Conservation (phyloP, 2,888 invertebrate species). For the Proisotoma minuta region DNA sequence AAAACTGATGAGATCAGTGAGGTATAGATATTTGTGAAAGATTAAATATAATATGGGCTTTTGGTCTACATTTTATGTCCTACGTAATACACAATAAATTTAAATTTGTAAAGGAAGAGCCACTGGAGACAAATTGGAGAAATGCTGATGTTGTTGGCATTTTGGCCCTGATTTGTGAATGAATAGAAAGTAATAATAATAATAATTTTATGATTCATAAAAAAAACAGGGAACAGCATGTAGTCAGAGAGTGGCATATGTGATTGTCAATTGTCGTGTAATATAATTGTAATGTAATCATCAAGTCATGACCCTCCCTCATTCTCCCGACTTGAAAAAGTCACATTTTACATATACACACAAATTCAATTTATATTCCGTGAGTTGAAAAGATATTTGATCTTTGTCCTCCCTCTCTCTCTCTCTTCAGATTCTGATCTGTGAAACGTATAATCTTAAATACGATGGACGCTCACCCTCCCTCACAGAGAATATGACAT, state of each 20-base stretch:
- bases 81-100: too few relatives aligned
- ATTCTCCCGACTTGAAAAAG: slow-evolving; percentile 24
- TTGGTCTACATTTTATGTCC: too few relatives aligned
- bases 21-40: too few relatives aligned
- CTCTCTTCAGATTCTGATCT: background rate
- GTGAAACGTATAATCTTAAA: too few relatives aligned
- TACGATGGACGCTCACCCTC: too few relatives aligned
- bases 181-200: background rate
- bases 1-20: too few relatives aligned
- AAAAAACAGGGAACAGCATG: slow-evolving; percentile 10
- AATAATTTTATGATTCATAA: background rate
- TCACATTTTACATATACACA: too few relatives aligned
- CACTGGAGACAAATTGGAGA: background rate
- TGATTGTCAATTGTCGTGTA: slow-evolving; percentile 3
- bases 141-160: background rate
- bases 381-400: too few relatives aligned
- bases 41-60: too few relatives aligned
- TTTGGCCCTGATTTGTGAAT: slow-evolving; percentile 3
- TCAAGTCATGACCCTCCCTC: slow-evolving; percentile 37
- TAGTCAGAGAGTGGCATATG: background rate
- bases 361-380: too few relatives aligned
- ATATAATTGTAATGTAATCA: slow-evolving; percentile 13
- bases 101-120: too few relatives aligned
- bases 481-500: too few relatives aligned
- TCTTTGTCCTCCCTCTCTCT: background rate